phyloP scores from a whole-genome alignment of 2,888 invertebrate genomes.

The Hydraecia micacea region DNA sequence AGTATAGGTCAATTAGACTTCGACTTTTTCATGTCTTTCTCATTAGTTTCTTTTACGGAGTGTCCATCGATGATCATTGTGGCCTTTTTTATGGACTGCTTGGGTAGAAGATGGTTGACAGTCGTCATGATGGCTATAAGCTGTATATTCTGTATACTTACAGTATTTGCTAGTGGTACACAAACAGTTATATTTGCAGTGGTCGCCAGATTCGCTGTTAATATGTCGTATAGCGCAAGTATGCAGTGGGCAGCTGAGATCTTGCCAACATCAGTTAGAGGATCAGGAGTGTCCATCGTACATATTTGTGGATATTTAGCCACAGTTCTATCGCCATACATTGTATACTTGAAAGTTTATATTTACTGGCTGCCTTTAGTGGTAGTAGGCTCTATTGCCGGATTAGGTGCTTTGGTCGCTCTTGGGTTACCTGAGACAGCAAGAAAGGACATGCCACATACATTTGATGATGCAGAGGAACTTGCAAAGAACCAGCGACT shows the following conservation, averaged over 20 bases:
- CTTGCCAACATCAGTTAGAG: slow-evolving; percentile 78
- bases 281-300: slow-evolving; percentile 75
- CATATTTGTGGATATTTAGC: slow-evolving; percentile 79
- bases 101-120: slow-evolving; percentile 79
- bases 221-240: slow-evolving; percentile 73
- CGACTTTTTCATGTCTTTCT: slow-evolving; percentile 80
- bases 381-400: slow-evolving; percentile 47
- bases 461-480: slow-evolving; percentile 59
- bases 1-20: slow-evolving; percentile 76
- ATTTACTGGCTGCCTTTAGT: slow-evolving; percentile 61
- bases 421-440: slow-evolving; percentile 71
- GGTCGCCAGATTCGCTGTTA: slow-evolving; percentile 77
- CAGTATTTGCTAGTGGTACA: slow-evolving; percentile 72
- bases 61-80: slow-evolving; percentile 77
- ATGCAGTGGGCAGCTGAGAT: slow-evolving; percentile 81
- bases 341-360: slow-evolving; percentile 57
- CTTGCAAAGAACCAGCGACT: slow-evolving; percentile 60
- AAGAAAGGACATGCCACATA: slow-evolving; percentile 69
- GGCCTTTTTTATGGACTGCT: slow-evolving; percentile 77
- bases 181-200: slow-evolving; percentile 75
- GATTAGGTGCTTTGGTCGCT: slow-evolving; percentile 54
- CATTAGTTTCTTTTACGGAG: slow-evolving; percentile 78
- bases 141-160: slow-evolving; percentile 74
- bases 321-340: slow-evolving; percentile 75
- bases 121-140: slow-evolving; percentile 70